These are phyloP conservation scores for Scaptomyza tumidula DNA, from an alignment of 2,888 invertebrate genomes.

Conservation along the genomic window DNA sequence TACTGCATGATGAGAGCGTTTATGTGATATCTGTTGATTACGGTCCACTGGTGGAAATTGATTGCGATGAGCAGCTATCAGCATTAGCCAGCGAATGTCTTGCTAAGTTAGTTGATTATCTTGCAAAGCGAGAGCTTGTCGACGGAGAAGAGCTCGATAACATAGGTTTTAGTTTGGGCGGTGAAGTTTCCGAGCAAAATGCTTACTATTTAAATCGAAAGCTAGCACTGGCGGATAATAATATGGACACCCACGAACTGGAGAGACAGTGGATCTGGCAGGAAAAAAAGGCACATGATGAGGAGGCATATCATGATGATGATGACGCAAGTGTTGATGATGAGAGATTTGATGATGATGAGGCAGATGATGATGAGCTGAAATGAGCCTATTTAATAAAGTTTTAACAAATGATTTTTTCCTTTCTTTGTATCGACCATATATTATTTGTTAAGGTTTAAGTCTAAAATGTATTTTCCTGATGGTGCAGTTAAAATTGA, in stretches of 20 bases:
- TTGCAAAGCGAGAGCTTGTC: constrained; percentile 85
- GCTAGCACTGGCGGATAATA: constrained; percentile 68
- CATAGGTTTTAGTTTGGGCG: constrained; percentile 88
- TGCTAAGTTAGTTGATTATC: constrained; percentile 86
- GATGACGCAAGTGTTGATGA: too few relatives aligned
- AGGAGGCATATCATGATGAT: too few relatives aligned
- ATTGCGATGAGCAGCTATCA: constrained; percentile 87
- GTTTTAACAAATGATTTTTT: too few relatives aligned
- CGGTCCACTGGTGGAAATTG: constrained; percentile 86
- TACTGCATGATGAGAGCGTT: constrained; percentile 86
- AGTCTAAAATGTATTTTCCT: too few relatives aligned
- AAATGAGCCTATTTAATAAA: constrained; percentile 39
- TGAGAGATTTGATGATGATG: too few relatives aligned
- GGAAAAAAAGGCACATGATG: constrained; percentile 11
- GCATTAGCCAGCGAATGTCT: constrained; percentile 87
- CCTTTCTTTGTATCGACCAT: too few relatives aligned
- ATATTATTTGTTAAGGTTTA: too few relatives aligned
- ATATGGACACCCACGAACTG: constrained; percentile 34
- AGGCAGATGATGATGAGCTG: constrained; percentile 16
- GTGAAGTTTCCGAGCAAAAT: constrained; percentile 86
- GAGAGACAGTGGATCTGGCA: constrained; percentile 45
- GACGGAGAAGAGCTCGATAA: constrained; percentile 86
- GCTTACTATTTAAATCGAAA: constrained; percentile 85
- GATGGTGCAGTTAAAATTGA: too few relatives aligned
- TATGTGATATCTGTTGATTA: constrained; percentile 88